Evolutionary conservation across 2,113 vertebrate genomes (phyloP).

Genomic region (Proterorhinus semilunaris): DNA sequence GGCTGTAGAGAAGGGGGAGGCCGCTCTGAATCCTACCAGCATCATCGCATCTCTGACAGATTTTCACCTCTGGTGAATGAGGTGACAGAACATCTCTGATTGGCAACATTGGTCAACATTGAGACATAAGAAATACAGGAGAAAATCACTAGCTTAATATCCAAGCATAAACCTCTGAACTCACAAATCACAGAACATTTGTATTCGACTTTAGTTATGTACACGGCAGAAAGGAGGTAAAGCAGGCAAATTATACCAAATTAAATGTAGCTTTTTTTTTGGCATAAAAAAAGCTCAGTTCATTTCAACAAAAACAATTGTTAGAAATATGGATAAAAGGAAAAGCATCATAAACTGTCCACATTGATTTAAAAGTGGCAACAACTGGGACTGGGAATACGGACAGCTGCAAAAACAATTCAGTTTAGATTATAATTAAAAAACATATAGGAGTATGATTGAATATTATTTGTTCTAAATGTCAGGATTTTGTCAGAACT

Average conservation of each 20-base stretch:
- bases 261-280: not conserved
- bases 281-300: not conserved
- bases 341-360: not conserved
- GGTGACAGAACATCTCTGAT: conserved; percentile 44
- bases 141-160: conserved; percentile 4
- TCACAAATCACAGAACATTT: conserved; percentile 32
- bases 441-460: too few relatives aligned
- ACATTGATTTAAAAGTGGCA: not conserved
- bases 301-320: not conserved
- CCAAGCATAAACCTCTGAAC: conserved; percentile 23
- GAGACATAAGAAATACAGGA: conserved; percentile 13
- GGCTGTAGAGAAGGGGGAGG: conserved; percentile 15
- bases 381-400: not conserved
- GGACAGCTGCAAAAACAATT: not conserved
- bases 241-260: not conserved
- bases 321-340: not conserved
- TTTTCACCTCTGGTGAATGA: conserved; percentile 31
- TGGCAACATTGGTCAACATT: conserved; percentile 31
- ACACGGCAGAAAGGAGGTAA: not conserved
- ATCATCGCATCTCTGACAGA: conserved; percentile 13
- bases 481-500: too few relatives aligned
- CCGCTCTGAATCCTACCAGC: conserved; percentile 16
- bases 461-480: too few relatives aligned
- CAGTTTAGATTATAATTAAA: not conserved
- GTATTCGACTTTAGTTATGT: not conserved